These are phyloP conservation scores for Empis stercorea DNA, from an alignment of 2,888 invertebrate species.

Conservation along the genomic window DNA sequence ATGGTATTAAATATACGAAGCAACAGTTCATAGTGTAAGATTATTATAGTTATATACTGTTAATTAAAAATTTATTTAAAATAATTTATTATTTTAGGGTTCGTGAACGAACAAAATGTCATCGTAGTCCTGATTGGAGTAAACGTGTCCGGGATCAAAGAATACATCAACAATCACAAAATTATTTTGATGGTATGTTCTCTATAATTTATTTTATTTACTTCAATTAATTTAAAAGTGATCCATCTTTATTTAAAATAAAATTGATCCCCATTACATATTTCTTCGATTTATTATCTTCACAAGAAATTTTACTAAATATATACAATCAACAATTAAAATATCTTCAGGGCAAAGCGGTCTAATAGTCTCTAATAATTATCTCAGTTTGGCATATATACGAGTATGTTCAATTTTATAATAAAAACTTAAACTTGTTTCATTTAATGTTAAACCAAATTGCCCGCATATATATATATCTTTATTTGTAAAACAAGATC, in stretches of 20 bases:
- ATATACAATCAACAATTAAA: no score
- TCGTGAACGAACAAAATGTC: slow-evolving; percentile 30
- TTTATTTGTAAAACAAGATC: no score
- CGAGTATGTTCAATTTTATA: no score
- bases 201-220: background rate
- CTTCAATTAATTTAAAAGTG: background rate
- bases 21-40: slow-evolving; percentile 36
- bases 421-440: no score
- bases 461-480: no score
- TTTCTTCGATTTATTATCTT: no score
- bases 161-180: slow-evolving; percentile 28
- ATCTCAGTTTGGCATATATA: no score
- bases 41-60: background rate
- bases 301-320: no score
- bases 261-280: no score
- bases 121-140: slow-evolving; percentile 36
- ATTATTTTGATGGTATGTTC: slow-evolving; percentile 30
- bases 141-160: slow-evolving; percentile 34
- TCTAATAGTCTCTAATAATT: no score
- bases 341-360: no score
- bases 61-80: background rate
- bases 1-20: slow-evolving; percentile 8
- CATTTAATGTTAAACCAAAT: no score
- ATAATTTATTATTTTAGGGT: slow-evolving; percentile 22
- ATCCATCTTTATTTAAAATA: background rate